phyloP scores from a whole-genome alignment of 2,113 vertebrate species.

The Uria lomvia region DNA sequence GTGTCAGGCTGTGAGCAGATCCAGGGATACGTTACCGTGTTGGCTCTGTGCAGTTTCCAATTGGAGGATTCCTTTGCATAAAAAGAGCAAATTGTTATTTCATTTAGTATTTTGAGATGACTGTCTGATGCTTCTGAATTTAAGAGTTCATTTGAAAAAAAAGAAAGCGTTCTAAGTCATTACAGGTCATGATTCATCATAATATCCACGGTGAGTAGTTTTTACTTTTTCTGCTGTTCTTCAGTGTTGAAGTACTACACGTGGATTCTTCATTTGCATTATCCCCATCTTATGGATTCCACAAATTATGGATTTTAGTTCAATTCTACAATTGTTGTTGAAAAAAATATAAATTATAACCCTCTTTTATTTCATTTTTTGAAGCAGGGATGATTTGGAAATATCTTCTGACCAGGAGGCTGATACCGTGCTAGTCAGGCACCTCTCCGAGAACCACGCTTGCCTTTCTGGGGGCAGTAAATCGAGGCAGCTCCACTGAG shows the following conservation, averaged over 20 bases:
- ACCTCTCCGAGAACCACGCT: background rate
- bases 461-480: background rate
- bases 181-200: background rate
- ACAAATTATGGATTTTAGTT: background rate
- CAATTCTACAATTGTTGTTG: background rate
- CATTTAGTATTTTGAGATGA: background rate
- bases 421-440: background rate
- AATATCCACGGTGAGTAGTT: background rate
- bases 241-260: background rate
- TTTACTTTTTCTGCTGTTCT: background rate
- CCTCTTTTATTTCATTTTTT: background rate
- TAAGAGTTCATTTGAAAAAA: background rate
- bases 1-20: constrained; percentile 14
- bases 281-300: too few species aligned
- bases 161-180: background rate
- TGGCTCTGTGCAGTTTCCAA: background rate
- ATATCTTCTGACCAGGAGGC: background rate
- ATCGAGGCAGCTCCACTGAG: background rate
- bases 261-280: background rate
- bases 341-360: background rate
- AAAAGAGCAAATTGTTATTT: background rate
- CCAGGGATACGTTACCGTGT: background rate
- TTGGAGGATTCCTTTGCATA: background rate
- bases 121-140: background rate
- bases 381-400: background rate